Percentiles rank a stretch among this genome's conserved stretches.
phyloP scores from a whole-genome alignment of 1,140 invertebrate species.

The Agrypnia vestita region DNA sequence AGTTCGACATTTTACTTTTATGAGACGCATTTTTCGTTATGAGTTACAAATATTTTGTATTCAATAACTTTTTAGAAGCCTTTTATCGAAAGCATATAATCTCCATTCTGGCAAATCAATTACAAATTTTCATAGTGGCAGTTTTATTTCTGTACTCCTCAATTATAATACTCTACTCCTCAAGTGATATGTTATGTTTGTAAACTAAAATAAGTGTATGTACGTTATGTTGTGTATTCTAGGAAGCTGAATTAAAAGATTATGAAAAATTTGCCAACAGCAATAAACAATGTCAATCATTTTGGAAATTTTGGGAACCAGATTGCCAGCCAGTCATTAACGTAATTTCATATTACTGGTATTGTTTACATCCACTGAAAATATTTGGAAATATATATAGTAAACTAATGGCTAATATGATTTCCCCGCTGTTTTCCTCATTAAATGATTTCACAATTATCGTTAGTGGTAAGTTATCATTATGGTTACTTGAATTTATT shows the following conservation, averaged over 20 bases:
- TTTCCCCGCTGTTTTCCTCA: background rate
- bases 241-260: constrained; percentile 4
- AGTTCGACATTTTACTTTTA: too few relatives aligned
- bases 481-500: background rate
- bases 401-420: background rate
- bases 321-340: background rate
- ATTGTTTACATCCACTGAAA: background rate
- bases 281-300: background rate
- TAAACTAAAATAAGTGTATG: background rate
- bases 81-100: too few relatives aligned
- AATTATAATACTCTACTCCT: too few relatives aligned
- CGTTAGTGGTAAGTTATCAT: background rate
- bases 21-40: too few relatives aligned
- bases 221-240: background rate
- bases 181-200: too few relatives aligned
- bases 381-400: constrained; percentile 3
- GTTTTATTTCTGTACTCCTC: too few relatives aligned
- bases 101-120: too few relatives aligned
- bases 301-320: constrained; percentile 2
- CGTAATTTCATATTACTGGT: background rate
- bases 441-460: background rate
- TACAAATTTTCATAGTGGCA: too few relatives aligned
- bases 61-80: too few relatives aligned
- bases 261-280: background rate
- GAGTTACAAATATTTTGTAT: too few relatives aligned